A percentile compares a stretch with the other conserved stretches of the same genome.
phyloP scores from a whole-genome alignment of 2,113 vertebrate species.

The Corythornis vintsioides region DNA sequence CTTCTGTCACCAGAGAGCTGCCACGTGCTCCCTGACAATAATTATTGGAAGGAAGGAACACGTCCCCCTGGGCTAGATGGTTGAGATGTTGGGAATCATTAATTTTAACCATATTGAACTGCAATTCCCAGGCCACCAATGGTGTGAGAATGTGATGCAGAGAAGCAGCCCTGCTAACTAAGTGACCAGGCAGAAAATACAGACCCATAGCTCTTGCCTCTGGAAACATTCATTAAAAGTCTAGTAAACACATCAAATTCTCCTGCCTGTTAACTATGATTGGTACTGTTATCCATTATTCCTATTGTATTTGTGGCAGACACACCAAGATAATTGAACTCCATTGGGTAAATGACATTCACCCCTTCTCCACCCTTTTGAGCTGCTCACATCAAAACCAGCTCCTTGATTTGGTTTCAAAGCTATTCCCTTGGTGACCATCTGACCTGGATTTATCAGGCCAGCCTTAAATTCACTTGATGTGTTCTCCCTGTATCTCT shows the following conservation, averaged over 20 bases:
- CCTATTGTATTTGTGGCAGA: not conserved
- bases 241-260: not conserved
- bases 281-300: not conserved
- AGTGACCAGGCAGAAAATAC: not conserved
- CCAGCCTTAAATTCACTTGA: constrained; percentile 34
- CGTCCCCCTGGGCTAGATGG: not conserved
- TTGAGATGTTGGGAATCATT: constrained; percentile 33
- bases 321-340: constrained; percentile 6
- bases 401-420: constrained; percentile 38
- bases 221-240: not conserved
- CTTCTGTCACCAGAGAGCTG: not conserved
- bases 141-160: not conserved
- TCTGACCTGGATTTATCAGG: constrained; percentile 56
- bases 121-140: constrained; percentile 25
- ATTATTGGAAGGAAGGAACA: constrained; percentile 24
- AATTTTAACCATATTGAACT: constrained; percentile 49
- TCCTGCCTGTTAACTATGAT: not conserved
- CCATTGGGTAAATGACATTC: not conserved
- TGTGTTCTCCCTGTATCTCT: not conserved
- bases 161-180: constrained; percentile 8
- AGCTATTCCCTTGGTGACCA: constrained; percentile 37
- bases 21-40: not conserved
- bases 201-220: not conserved
- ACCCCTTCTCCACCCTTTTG: constrained; percentile 15
- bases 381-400: constrained; percentile 13